Base-by-base conservation (phyloP, 2,113 vertebrate genomes). In the Amblyornis subalaris region DNA sequence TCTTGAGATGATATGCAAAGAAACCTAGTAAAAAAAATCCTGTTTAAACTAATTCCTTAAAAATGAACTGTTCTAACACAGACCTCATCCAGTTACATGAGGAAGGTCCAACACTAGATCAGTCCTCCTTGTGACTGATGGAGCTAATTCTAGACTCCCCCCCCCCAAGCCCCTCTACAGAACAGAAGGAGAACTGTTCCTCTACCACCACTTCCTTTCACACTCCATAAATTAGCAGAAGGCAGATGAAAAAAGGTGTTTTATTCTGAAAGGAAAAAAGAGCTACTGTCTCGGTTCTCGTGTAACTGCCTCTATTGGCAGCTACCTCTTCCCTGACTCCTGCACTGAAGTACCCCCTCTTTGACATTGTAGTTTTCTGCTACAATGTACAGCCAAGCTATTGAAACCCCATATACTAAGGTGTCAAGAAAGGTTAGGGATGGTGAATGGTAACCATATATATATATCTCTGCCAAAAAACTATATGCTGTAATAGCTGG, bases 141-240 rank as follows among this genome's bases (percentile, higher is more conserved):
- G 22, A 78, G 51, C 77, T 61, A 60, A 64, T 72, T 81, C 74
- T 55, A 89, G 61, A 60, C 66, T 82, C n/a, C 29, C 25, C 36
- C 25, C 36, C 36, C 29, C 12, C 36, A 78, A 86, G 57, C 36
- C 61, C 65, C 36, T 67, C 35, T 18, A 72, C 6, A 42, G 70
- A 87, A 92, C 76, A 92, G 84, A 65, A 82, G 58, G 36, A 84
- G 55, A 93, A 89, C 61, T 94, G 69, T 67, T 91, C 69, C 80
- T 18, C n/a, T 71, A 86, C 47, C 51, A 58, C 50, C 60, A 48
- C 35, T 86, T 64, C 80, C 38, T 89, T 88, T 76, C 87, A 88
- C 93, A 85, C 45, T 35, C 48, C 72, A 87, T 70, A 89, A 81
- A 91, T 71, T 40, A 90, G 47, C 13, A 72, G 55, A 71, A 80